Evolutionary conservation across 37 sponge, comb jelly and placozoan species (phyloP).

Genomic region (Aplysina aerophoba): DNA sequence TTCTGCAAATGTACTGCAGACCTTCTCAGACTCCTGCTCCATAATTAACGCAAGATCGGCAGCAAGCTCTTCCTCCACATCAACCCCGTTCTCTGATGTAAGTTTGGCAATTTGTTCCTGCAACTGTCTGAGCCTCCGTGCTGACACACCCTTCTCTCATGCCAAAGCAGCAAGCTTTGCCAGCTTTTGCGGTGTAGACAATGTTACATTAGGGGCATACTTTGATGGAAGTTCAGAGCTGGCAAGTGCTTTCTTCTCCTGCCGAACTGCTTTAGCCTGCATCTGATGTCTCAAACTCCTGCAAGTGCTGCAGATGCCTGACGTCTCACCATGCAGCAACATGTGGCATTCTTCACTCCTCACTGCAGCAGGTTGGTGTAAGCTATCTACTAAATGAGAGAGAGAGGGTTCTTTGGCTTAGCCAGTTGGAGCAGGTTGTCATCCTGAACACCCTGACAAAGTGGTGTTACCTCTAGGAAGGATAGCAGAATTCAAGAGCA

Average conservation of each 20-base stretch:
- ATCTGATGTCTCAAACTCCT: constrained; percentile 13
- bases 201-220: constrained; percentile 3
- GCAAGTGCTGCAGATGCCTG: background rate
- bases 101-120: constrained; percentile 8
- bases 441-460: constrained; percentile 1
- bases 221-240: background rate
- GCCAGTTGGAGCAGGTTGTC: background rate
- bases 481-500: background rate
- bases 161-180: constrained; percentile 24
- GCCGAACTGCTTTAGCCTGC: background rate
- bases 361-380: background rate
- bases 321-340: background rate
- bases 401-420: background rate
- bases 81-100: constrained; percentile 10
- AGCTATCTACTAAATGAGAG: background rate
- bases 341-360: background rate
- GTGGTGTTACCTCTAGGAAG: background rate
- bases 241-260: background rate
- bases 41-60: background rate
- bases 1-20: constrained; percentile 23
- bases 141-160: background rate
- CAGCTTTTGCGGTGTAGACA: constrained; percentile 22
- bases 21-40: background rate
- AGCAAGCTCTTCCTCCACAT: background rate
- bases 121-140: background rate